phyloP scores from a whole-genome alignment of 2,797 vertebrate genomes.

The Xenops minutus region DNA sequence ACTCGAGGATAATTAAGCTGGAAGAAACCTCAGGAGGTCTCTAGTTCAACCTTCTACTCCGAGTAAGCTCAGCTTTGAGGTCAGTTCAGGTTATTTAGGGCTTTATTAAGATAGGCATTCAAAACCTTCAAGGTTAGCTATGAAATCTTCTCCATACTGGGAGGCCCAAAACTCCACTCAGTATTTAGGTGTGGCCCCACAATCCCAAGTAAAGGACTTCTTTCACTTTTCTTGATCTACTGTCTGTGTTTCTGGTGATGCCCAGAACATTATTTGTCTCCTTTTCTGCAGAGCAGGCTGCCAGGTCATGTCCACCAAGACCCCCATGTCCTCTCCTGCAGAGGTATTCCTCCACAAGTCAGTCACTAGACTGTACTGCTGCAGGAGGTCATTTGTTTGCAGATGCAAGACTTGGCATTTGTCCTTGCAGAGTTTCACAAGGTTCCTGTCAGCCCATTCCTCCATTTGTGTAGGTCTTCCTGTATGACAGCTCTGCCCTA shows the following conservation, averaged over 20 bases:
- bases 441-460: not conserved
- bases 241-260: not conserved
- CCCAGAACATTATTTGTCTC: not conserved
- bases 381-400: not conserved
- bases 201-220: not conserved
- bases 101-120: not conserved
- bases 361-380: not conserved
- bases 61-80: not conserved
- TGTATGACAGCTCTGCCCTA: not conserved
- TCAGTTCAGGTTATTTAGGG: not conserved
- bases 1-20: not conserved
- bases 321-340: not conserved
- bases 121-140: not conserved
- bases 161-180: not conserved
- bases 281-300: not conserved
- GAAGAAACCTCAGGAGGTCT: not conserved
- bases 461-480: not conserved
- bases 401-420: not conserved
- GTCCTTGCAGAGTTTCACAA: not conserved
- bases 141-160: not conserved
- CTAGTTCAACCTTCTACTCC: not conserved
- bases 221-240: not conserved
- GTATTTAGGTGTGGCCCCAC: not conserved
- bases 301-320: not conserved
- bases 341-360: not conserved